These are phyloP conservation scores for Syndactyla subalaris DNA, from an alignment of 2,797 vertebrate species.

Conservation along the genomic window DNA sequence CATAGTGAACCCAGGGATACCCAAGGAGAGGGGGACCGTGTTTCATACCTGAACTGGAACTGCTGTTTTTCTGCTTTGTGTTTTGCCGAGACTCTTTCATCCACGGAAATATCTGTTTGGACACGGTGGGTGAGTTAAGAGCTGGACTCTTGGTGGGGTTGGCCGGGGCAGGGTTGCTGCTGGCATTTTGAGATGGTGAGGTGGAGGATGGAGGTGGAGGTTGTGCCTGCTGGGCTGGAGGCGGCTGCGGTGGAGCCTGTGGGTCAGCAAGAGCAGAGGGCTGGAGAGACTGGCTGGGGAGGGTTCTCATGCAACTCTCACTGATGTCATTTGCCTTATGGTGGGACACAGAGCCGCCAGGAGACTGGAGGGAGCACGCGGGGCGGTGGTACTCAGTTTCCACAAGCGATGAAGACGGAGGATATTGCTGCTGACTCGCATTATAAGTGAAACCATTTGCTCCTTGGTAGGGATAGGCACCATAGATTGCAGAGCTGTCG, in stretches of 20 bases:
- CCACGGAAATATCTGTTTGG: conserved; percentile 98
- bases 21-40: neutral
- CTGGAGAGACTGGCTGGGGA: conserved; percentile 84
- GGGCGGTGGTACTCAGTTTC: conserved; percentile 96
- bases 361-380: conserved; percentile 95
- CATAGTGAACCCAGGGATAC: neutral
- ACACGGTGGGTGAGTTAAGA: conserved; percentile 85
- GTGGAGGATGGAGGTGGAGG: conserved; percentile 83
- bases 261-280: conserved; percentile 83
- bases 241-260: conserved; percentile 77
- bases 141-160: conserved; percentile 83
- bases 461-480: conserved; percentile 98
- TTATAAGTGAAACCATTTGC: conserved; percentile 98
- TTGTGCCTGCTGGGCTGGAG: conserved; percentile 74
- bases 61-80: conserved; percentile 96
- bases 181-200: conserved; percentile 87
- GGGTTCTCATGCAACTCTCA: conserved; percentile 90
- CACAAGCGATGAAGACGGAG: conserved; percentile 87
- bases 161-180: conserved; percentile 81
- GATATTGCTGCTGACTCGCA: conserved; percentile 96
- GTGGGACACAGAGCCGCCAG: conserved; percentile 84
- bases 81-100: conserved; percentile 99
- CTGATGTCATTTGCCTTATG: conserved; percentile 91
- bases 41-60: conserved; percentile 93
- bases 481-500: conserved; percentile 99